Conservation (phyloP, 2,888 invertebrate species). For the Drosophila helvetica region DNA sequence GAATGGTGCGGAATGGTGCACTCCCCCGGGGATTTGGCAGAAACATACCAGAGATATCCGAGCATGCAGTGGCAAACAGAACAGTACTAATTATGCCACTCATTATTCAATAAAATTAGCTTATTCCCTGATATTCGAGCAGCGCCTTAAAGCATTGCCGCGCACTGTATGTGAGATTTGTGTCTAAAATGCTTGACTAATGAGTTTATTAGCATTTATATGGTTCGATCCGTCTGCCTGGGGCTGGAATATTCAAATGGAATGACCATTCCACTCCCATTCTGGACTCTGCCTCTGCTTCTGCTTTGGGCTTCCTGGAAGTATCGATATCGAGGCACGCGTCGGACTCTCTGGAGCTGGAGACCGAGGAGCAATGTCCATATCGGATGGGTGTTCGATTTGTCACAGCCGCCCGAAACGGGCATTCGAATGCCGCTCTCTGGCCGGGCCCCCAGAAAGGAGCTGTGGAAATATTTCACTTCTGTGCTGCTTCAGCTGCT, state of each 20-base stretch:
- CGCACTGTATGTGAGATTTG: constrained; percentile 30
- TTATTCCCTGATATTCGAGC: not conserved
- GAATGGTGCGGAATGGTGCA: constrained; percentile 2
- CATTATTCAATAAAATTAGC: not conserved
- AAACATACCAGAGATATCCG: not conserved
- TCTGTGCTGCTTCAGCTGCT: not conserved
- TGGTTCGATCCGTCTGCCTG: constrained; percentile 16
- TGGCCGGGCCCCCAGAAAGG: constrained; percentile 8
- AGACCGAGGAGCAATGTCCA: constrained; percentile 46
- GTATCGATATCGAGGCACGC: constrained; percentile 33
- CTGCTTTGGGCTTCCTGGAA: constrained; percentile 27
- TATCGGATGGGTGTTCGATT: constrained; percentile 65
- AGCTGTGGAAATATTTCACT: constrained; percentile 24
- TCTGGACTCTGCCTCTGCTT: constrained; percentile 2
- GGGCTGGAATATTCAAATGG: constrained; percentile 38
- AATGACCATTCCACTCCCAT: constrained; percentile 11
- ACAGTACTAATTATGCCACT: not conserved
- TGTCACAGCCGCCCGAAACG: constrained; percentile 59
- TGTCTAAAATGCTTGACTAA: constrained; percentile 42
- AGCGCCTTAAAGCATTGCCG: not conserved
- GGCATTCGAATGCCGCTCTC: constrained; percentile 43
- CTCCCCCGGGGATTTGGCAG: constrained; percentile 25
- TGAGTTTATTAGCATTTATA: constrained; percentile 47
- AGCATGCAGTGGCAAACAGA: not conserved
- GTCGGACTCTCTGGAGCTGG: constrained; percentile 45